Base-by-base conservation (phyloP, 35 echinoderm and acorn worm genomes). In the Strongylocentrotus purpuratus region DNA sequence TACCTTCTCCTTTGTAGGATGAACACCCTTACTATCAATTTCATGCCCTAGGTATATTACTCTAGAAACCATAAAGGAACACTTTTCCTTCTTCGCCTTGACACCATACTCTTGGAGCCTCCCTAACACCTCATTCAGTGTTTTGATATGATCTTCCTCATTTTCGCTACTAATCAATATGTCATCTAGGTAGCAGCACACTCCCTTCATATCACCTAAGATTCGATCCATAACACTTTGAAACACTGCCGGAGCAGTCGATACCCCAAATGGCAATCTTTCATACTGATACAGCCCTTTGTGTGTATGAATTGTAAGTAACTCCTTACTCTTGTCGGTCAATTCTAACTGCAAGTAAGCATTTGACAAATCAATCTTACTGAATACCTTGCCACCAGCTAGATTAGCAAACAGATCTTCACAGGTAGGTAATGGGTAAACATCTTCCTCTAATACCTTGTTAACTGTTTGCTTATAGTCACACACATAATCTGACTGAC, bases 401-500 rank as follows among this genome's bases (percentile, higher is more conserved):
- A 96, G 50, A 88, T 94, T 94, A 22, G 86, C 47, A 96, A 94
- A 98, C 60, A 98, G 59, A 97, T 98, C 96, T 28, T 98, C n/a
- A 45, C 48, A 58, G 11, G 60, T 96, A 32, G 94, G 96, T 86
- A 98, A 59, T 31, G 88, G 88, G 35, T 94, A 95, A 92, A 85
- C 33, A 20, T 98, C 88, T 86, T 95, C 86, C 9, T 97, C 47
- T 7, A 95, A n/a, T 13, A 11, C 35, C 14, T 65, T 33, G 55
- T 98, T 96, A 31, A 98, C 95, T 32, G 96, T 97, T 25, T 94
- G 94, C 78, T 97, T 99, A 92, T 96, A 97, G 48, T 97, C 89
- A 0, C 95, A n/a, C 94, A 59, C 97, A 98, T 18, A 96, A 95
- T 94, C 94, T 61, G 31, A 96, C 94, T 17, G 88, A 90, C 18